phyloP scores from a whole-genome alignment of 2,113 vertebrate species.

The Cygnus atratus region DNA sequence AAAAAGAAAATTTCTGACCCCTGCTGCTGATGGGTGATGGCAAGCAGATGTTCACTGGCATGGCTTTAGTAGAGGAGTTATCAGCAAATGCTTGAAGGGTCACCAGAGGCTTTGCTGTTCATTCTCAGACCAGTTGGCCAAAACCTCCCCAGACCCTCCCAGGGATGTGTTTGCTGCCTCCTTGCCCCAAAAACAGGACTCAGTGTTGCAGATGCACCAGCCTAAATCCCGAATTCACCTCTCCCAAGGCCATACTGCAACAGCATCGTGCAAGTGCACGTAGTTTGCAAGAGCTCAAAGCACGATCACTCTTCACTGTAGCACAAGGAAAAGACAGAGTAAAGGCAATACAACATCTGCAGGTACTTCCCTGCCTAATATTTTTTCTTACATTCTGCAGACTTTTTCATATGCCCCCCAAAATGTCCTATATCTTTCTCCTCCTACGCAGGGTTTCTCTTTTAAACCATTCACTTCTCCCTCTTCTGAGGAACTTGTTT shows the following conservation, averaged over 20 bases:
- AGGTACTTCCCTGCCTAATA: not conserved
- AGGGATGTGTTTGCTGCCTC: not conserved
- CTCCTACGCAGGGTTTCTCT: not conserved
- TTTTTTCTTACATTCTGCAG: not conserved
- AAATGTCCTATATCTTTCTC: not conserved
- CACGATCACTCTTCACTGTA: not conserved
- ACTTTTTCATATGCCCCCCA: not conserved
- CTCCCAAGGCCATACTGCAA: not conserved
- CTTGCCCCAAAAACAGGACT: not conserved
- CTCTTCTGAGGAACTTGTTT: conserved; percentile 1
- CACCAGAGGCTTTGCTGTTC: not conserved
- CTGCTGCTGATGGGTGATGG: not conserved
- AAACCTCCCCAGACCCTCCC: not conserved
- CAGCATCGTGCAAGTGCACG: fast-evolving
- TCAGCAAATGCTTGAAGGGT: not conserved
- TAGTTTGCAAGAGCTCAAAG: not conserved
- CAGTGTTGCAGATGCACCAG: not conserved
- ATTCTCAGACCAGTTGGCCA: not conserved
- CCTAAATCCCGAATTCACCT: fast-evolving
- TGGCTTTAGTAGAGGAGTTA: not conserved
- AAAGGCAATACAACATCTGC: not conserved
- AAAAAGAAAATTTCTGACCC: not conserved
- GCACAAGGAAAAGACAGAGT: not conserved
- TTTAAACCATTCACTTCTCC: not conserved
- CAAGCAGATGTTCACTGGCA: fast-evolving